Evolutionary conservation across 2,888 invertebrate genomes (phyloP).

Genomic region (Perizoma flavofasciatum): DNA sequence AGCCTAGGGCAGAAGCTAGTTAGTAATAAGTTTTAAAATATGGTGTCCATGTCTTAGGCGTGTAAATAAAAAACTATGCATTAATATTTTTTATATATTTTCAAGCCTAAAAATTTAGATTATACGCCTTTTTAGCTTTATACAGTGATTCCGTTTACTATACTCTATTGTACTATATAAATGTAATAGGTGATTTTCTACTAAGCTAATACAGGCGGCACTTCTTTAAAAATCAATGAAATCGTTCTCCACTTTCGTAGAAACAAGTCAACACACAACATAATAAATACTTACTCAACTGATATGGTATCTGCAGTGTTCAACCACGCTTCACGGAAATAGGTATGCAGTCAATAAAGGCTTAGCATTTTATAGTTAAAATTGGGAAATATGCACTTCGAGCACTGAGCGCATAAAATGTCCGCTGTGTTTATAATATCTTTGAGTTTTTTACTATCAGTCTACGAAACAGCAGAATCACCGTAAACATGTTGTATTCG

Average conservation of each 20-base stretch:
- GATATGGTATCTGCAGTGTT: slow-evolving; percentile 17
- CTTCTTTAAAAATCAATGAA: slow-evolving; percentile 7
- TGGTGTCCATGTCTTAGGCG: no score
- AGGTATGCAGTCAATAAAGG: slow-evolving; percentile 21
- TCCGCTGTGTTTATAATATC: not conserved
- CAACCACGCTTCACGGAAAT: slow-evolving; percentile 27
- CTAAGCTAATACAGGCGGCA: slow-evolving; percentile 2
- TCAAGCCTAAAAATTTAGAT: no score
- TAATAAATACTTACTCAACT: slow-evolving; percentile 1
- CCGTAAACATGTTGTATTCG: no score
- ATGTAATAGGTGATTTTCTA: not conserved
- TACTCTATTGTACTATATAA: no score
- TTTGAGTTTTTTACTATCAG: not conserved
- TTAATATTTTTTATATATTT: no score
- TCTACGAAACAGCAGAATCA: no score
- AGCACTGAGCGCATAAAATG: slow-evolving; percentile 16
- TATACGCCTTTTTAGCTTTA: no score
- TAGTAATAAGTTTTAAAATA: no score
- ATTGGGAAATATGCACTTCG: slow-evolving; percentile 1
- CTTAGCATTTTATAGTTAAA: slow-evolving; percentile 12
- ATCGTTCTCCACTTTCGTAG: slow-evolving; percentile 15
- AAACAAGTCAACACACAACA: slow-evolving; percentile 10
- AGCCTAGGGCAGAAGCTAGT: no score
- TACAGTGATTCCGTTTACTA: no score
- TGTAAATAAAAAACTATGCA: no score